These are phyloP conservation scores for Rhinoderma darwinii DNA, from an alignment of 2,113 vertebrate species.

Conservation along the genomic window DNA sequence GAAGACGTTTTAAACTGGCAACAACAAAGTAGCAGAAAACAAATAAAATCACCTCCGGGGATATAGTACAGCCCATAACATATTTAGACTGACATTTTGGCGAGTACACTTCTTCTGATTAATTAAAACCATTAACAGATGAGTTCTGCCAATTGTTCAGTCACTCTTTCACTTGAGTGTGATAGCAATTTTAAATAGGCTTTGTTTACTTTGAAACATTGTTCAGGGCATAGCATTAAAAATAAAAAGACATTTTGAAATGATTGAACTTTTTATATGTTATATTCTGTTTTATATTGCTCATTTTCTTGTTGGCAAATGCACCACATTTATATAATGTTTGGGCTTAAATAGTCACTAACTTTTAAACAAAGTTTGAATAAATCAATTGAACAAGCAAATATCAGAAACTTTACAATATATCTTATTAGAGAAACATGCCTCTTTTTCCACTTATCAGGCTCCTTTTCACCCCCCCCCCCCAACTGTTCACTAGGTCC, in stretches of 20 bases:
- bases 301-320: background rate
- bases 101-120: constrained; percentile 29
- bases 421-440: too few relatives aligned
- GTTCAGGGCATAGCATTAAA: background rate
- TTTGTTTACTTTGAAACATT: background rate
- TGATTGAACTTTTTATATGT: background rate
- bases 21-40: constrained; percentile 29
- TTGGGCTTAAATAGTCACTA: too few relatives aligned
- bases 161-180: constrained; percentile 26
- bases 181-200: constrained; percentile 27
- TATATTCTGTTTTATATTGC: background rate
- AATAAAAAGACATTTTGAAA: background rate
- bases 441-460: too few relatives aligned
- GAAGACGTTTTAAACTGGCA: background rate
- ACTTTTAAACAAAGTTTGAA: too few relatives aligned
- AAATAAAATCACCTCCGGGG: constrained; percentile 19
- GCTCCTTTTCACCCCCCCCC: too few relatives aligned
- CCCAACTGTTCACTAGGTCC: too few relatives aligned
- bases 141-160: constrained; percentile 26
- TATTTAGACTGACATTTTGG: constrained; percentile 44
- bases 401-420: too few relatives aligned
- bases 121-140: constrained; percentile 49
- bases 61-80: constrained; percentile 25
- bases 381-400: too few relatives aligned
- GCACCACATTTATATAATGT: too few relatives aligned